These are phyloP conservation scores for Copsychus sechellarum DNA, from an alignment of 2,113 vertebrate species.

Conservation along the genomic window DNA sequence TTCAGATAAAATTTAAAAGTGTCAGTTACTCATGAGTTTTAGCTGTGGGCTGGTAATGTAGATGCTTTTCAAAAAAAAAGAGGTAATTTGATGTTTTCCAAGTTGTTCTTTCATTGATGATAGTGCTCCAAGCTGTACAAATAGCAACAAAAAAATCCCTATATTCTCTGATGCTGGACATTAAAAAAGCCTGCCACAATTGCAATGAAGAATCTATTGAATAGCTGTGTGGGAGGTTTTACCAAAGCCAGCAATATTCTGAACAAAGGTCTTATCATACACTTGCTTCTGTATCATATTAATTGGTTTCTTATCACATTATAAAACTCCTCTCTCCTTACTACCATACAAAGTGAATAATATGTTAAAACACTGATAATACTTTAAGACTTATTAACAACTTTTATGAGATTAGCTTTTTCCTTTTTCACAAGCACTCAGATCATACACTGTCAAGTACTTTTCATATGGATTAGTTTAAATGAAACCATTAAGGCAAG, in stretches of 20 bases:
- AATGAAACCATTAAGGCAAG: slow-evolving; percentile 51
- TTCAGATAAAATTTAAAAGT: neutral
- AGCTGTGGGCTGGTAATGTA: neutral
- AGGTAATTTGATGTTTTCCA: neutral
- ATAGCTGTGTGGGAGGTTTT: slow-evolving; percentile 43
- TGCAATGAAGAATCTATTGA: slow-evolving; percentile 34
- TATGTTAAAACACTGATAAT: slow-evolving; percentile 57
- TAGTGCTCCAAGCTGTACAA: neutral
- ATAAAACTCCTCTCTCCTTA: slow-evolving; percentile 38
- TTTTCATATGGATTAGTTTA: slow-evolving; percentile 50
- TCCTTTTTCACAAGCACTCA: slow-evolving; percentile 22
- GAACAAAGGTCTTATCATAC: slow-evolving; percentile 64
- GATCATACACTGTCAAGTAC: slow-evolving; percentile 18
- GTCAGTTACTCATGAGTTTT: neutral
- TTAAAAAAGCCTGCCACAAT: neutral
- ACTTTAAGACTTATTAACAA: slow-evolving; percentile 64
- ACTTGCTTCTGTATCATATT: slow-evolving; percentile 46
- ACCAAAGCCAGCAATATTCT: slow-evolving; percentile 55
- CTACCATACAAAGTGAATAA: slow-evolving; percentile 26
- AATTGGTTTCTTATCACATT: slow-evolving; percentile 74
- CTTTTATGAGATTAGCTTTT: slow-evolving; percentile 47
- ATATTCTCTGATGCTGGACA: neutral
- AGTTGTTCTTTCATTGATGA: neutral
- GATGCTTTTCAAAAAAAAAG: neutral
- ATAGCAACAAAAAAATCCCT: neutral